Percentiles rank a stretch among this genome's conserved stretches.
phyloP scores from a whole-genome alignment of 2,113 vertebrate genomes.

The Gulo gulo region DNA sequence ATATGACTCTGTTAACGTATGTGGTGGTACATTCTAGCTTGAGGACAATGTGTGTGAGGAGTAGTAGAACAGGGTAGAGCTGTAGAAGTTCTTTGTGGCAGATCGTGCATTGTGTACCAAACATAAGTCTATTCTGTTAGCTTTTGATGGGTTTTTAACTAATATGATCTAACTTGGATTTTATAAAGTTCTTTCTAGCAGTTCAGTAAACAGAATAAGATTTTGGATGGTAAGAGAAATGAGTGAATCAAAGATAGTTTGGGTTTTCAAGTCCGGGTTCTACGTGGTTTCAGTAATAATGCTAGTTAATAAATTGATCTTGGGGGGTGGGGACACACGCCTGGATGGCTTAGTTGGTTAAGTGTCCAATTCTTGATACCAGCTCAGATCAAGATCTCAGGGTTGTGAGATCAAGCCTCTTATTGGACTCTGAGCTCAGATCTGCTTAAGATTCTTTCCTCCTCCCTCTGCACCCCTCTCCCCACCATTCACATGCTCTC shows the following conservation, averaged over 20 bases:
- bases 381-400: neutral
- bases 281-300: conserved; percentile 8
- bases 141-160: conserved; percentile 39
- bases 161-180: neutral
- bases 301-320: neutral
- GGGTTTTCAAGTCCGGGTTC: neutral
- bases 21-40: neutral
- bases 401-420: neutral
- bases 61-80: neutral
- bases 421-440: neutral
- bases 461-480: neutral
- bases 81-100: neutral
- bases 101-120: neutral
- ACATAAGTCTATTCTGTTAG: neutral
- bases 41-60: neutral
- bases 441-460: neutral
- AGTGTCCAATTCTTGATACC: neutral
- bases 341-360: neutral
- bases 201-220: neutral
- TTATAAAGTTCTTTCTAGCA: conserved; percentile 1
- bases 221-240: neutral
- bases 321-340: neutral
- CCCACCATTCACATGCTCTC: neutral
- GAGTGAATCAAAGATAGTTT: neutral
- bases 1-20: neutral